Evolutionary conservation across 23 tunicate species (phyloP).

Genomic region (Ciona savignyi): DNA sequence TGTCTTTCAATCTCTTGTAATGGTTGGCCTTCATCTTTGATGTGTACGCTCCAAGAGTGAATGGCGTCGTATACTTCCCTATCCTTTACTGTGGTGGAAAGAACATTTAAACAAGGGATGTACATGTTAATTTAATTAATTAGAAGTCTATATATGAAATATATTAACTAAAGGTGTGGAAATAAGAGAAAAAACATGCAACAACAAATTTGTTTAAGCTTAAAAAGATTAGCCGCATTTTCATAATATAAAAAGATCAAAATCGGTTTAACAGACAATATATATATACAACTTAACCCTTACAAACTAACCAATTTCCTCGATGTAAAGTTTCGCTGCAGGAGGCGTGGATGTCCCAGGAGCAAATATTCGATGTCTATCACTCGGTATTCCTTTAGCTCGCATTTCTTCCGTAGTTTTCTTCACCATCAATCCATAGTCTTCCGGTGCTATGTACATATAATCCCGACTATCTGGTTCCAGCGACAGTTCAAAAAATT

Average conservation of each 20-base stretch:
- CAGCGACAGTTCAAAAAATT: constrained; percentile 50
- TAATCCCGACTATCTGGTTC: constrained; percentile 38
- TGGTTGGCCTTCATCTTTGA: constrained; percentile 47
- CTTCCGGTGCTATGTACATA: constrained; percentile 46
- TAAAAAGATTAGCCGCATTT: too few relatives aligned
- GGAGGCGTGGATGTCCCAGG: constrained; percentile 55
- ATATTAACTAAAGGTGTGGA: too few relatives aligned
- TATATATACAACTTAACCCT: too few relatives aligned
- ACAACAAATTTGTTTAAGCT: too few relatives aligned
- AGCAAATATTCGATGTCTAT: constrained; percentile 39
- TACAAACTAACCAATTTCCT: constrained; percentile 32
- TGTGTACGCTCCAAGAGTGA: constrained; percentile 44
- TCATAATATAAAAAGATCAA: too few relatives aligned
- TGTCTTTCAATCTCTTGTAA: constrained; percentile 44
- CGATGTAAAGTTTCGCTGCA: constrained; percentile 37
- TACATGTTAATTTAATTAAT: not conserved
- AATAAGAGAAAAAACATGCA: too few relatives aligned
- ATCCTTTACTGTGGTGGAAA: constrained; percentile 38
- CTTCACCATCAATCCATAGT: constrained; percentile 39
- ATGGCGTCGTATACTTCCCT: constrained; percentile 63
- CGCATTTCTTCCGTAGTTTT: constrained; percentile 33
- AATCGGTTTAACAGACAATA: too few relatives aligned
- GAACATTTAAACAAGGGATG: not conserved
- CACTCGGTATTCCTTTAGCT: constrained; percentile 24
- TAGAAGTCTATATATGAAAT: too few relatives aligned